Percentiles rank a stretch among this genome's conserved stretches.
Conservation (phyloP, 2,113 vertebrate species). For the Passer montanus region DNA sequence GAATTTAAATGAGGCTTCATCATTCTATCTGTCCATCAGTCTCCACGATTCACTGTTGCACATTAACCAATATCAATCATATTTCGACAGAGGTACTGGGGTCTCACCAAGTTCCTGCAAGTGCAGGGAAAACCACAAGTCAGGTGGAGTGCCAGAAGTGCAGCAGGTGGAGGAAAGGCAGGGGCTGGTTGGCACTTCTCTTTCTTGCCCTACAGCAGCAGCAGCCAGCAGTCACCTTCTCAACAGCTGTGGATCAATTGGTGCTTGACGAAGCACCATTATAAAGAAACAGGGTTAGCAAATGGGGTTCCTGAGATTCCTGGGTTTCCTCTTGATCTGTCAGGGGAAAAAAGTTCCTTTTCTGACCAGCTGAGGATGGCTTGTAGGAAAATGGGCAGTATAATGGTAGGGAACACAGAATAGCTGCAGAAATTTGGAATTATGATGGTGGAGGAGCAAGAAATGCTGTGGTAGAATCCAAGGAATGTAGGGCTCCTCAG, state of each 20-base stretch:
- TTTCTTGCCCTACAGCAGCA: background rate
- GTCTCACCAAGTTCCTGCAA: background rate
- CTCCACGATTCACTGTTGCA: background rate
- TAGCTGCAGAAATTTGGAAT: background rate
- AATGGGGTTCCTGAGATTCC: background rate
- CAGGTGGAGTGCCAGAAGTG: background rate
- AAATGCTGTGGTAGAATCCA: background rate
- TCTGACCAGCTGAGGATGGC: background rate
- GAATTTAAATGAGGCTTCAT: background rate
- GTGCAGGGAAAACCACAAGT: background rate
- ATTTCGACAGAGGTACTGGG: background rate
- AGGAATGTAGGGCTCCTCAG: background rate
- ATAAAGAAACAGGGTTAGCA: background rate
- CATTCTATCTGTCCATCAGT: background rate
- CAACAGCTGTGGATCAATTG: background rate
- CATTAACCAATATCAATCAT: background rate
- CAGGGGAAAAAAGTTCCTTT: background rate
- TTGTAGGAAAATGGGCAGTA: background rate
- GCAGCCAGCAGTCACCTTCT: background rate
- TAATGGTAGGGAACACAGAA: background rate
- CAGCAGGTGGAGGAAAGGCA: background rate
- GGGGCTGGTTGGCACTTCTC: rapidly evolving
- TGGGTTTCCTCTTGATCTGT: background rate
- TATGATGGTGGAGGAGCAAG: background rate
- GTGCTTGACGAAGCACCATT: background rate